phyloP scores from a whole-genome alignment of 2,113 vertebrate species.

The Lanius collurio region DNA sequence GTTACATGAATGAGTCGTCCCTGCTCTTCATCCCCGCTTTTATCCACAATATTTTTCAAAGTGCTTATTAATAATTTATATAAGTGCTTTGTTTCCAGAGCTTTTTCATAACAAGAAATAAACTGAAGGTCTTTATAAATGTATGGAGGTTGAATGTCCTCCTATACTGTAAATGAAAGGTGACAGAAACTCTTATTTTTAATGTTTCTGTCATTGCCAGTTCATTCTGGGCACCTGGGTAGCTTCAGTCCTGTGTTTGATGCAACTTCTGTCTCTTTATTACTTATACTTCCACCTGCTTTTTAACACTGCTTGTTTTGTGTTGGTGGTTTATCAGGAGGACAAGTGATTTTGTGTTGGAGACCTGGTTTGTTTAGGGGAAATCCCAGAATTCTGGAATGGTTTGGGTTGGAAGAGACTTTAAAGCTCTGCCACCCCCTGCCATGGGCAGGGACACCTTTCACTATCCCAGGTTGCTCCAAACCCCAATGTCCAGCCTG shows the following conservation, averaged over 20 bases:
- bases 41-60: background rate
- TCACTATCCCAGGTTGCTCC: background rate
- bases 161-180: background rate
- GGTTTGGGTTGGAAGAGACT: background rate
- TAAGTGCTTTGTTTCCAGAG: background rate
- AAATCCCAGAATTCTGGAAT: background rate
- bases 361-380: background rate
- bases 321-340: background rate
- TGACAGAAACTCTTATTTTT: background rate
- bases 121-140: background rate
- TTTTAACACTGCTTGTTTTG: background rate
- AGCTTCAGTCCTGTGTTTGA: background rate
- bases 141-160: background rate
- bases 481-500: rapidly evolving
- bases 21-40: background rate
- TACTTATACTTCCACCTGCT: background rate
- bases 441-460: background rate
- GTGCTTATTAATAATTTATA: constrained; percentile 1
- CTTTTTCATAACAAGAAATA: background rate
- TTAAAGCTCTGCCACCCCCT: background rate
- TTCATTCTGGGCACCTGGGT: background rate
- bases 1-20: background rate
- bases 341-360: background rate
- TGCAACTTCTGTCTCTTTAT: background rate
- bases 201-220: background rate